Percentiles rank a stretch among this genome's conserved stretches.
Conservation (phyloP, 2,888 invertebrate genomes). For the Himalopsyche tibetana region DNA sequence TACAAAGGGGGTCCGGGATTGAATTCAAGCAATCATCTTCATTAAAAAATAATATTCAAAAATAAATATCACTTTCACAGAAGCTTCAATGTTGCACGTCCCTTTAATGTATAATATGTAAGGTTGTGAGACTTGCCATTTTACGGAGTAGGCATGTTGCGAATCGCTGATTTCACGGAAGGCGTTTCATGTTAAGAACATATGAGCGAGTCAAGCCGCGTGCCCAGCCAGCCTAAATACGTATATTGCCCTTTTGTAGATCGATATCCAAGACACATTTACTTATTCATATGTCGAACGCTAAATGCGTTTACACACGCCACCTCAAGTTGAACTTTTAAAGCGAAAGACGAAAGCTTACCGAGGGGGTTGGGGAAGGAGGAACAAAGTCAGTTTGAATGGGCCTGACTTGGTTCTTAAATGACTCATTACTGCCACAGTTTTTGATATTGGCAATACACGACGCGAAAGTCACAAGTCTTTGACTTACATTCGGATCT, state of each 20-base stretch:
- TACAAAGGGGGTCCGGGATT: too few species aligned
- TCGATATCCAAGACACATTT: constrained; percentile 62
- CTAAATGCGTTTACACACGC: constrained; percentile 60
- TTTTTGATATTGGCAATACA: too few species aligned
- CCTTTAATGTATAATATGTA: too few species aligned
- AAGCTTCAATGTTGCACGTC: too few species aligned
- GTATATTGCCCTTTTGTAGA: constrained; percentile 59
- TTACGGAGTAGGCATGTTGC: constrained; percentile 34
- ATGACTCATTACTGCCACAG: not conserved
- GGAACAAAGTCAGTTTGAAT: constrained; percentile 1
- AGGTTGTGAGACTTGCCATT: constrained; percentile 10
- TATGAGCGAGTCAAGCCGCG: constrained; percentile 49
- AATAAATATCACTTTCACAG: too few species aligned
- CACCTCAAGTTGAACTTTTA: constrained; percentile 36
- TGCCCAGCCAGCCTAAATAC: constrained; percentile 56
- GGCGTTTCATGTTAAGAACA: constrained; percentile 55
- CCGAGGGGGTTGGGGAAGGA: not conserved
- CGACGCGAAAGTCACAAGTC: too few species aligned
- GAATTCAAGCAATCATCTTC: too few species aligned
- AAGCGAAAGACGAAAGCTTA: constrained; percentile 16
- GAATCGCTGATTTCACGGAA: constrained; percentile 49
- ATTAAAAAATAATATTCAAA: too few species aligned
- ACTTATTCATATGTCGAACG: constrained; percentile 60
- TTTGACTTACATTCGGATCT: too few species aligned
- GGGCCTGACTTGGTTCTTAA: not conserved